Evolutionary conservation across 1,140 invertebrate genomes (phyloP), one percentile per base, ranked within the genome.

Genomic region (Pinna nobilis): DNA sequence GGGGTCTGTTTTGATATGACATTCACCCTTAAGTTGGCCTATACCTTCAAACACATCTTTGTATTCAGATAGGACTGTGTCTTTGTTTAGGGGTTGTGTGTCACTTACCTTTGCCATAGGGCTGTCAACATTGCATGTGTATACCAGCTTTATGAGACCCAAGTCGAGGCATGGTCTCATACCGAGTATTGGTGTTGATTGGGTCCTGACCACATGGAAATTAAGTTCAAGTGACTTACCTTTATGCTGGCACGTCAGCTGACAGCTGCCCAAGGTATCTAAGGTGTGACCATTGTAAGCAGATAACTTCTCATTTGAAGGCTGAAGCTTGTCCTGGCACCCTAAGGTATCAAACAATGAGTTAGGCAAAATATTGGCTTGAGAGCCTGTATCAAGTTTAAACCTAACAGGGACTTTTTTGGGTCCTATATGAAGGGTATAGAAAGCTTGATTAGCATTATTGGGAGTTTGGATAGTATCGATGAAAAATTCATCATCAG

Each of bases 311-410:
- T 53, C 50, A n/a, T 33, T 57, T 30, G 60, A 37, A 23, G 15
- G 15, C 20, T 47, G 13, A 1, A 64, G 59, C 18, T 18, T 11
- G n/a, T 4, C 37, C 1, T 2, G 1, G 35, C 2, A 51, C 5
- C n/a, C 41, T 39, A 70, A 15, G 15, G 33, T 55, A 9, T 65
- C 28, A 64, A 44, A 64, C 3, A 53, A 15, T 18, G 51, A 39
- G 3, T 68, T 53, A 7, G 74, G 67, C n/a, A 76, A 51, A 15
- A 70, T 67, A 44, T 76, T 76, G 7, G 32, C 67, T 15, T 76
- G 74, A 3, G 67, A 70, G 23, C 74, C 74, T 30, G 67, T 76
- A 20, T 76, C 67, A 25, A 76, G 53, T 25, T 70, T 70, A 44
- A 76, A 76, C 6, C 28, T 39, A 9, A 70, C 41, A 53, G 51